Evolutionary conservation across 2,888 invertebrate species (phyloP).

Genomic region (Yponomeuta sedellus): DNA sequence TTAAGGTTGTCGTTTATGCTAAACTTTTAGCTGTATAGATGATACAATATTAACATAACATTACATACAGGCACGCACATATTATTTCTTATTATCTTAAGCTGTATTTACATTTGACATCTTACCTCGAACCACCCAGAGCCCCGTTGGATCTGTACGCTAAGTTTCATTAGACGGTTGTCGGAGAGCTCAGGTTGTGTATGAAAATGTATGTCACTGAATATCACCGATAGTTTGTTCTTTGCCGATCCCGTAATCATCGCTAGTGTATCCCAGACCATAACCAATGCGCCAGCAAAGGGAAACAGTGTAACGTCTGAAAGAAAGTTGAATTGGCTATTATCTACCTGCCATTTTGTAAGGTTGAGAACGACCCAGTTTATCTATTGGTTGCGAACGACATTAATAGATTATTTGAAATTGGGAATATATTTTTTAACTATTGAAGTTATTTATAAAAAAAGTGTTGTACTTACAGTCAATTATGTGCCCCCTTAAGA

Average conservation of each 20-base stretch:
- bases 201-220: slow-evolving; percentile 7
- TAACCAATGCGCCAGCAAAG: slow-evolving; percentile 8
- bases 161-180: background rate
- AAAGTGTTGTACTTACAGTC: background rate
- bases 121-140: slow-evolving; percentile 12
- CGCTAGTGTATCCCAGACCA: slow-evolving; percentile 13
- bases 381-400: too few species aligned
- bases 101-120: background rate
- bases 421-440: too few species aligned
- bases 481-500: slow-evolving; percentile 9
- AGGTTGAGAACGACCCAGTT: too few species aligned
- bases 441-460: too few species aligned
- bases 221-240: slow-evolving; percentile 8
- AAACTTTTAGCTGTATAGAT: background rate
- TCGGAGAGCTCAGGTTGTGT: slow-evolving; percentile 4
- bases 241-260: slow-evolving; percentile 1
- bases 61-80: too few species aligned
- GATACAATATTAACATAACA: background rate
- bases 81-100: background rate
- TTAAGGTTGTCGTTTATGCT: too few species aligned
- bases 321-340: background rate
- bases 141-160: slow-evolving; percentile 1
- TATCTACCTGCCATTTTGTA: background rate
- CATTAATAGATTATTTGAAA: too few species aligned
- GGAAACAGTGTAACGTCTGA: slow-evolving; percentile 8